Percentiles rank a stretch among this genome's conserved stretches.
Evolutionary conservation across 2,113 vertebrate species (phyloP).

Genomic region (Oostethus manadensis): DNA sequence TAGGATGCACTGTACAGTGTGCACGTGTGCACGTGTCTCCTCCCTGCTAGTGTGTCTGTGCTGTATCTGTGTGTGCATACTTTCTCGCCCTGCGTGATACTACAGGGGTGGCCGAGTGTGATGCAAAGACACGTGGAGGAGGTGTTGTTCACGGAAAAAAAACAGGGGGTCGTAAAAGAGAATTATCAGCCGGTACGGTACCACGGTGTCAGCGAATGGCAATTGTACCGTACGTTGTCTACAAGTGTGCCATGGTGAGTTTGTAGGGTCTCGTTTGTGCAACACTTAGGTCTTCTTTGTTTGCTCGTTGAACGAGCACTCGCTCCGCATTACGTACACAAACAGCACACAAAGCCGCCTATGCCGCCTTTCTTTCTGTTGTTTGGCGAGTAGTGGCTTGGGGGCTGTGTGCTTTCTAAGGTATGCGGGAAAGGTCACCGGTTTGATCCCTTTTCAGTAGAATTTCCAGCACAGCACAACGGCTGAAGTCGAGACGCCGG

Average conservation of each 20-base stretch:
- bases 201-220: not conserved
- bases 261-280: not conserved
- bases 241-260: not conserved
- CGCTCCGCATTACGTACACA: too few species aligned
- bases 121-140: conserved; percentile 21
- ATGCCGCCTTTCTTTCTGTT: too few species aligned
- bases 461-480: too few species aligned
- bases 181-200: conserved; percentile 7
- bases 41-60: not conserved
- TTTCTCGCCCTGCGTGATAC: conserved; percentile 11
- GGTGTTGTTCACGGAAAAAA: not conserved
- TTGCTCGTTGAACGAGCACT: too few species aligned
- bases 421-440: too few species aligned
- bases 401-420: too few species aligned
- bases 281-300: too few species aligned
- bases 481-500: too few species aligned
- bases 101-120: conserved; percentile 13
- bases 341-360: too few species aligned
- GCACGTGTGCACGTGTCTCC: not conserved
- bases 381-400: too few species aligned
- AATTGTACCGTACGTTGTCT: not conserved
- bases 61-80: conserved; percentile 5
- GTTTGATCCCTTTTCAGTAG: too few species aligned
- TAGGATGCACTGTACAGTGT: not conserved
- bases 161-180: not conserved